Evolutionary conservation across 2,797 vertebrate genomes (phyloP), one percentile per base, ranked within the genome.

Genomic region (Phrynocephalus vlangalii): DNA sequence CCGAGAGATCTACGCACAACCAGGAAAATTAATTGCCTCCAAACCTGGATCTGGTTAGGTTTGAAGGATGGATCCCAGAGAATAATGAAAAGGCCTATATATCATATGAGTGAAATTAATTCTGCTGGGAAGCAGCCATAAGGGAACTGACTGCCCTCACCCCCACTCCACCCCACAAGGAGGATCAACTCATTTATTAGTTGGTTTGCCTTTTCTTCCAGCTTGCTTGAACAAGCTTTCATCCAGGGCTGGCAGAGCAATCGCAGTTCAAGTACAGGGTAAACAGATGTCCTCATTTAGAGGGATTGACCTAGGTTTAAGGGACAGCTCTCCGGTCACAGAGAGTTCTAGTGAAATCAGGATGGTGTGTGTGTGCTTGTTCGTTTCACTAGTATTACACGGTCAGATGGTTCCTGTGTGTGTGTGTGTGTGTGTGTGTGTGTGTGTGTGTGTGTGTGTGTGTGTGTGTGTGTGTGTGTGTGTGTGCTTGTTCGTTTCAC

Each of bases 101-200:
- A 33, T 33, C 67, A 73, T 82, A 89, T 81, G 75, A 79, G 50
- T 84, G 87, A 72, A 85, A 87, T 88, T 33, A 90, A 81, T 87
- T 86, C 81, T 6, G 8, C 0, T 50, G 56, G 13, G 66, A 70
- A 1, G 5, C 87, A 91, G 72, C n/a, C 66, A 26, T 28, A 60
- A 89, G 9, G 72, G 30, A 20, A 75, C 30, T 26, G 67, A 10
- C 88, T 72, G 82, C 76, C 26, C 52, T 3, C 38, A 3, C n/a
- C 38, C 38, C 38, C 33, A 33, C 33, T 2, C 38, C 38, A 44
- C 38, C 38, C 38, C 38, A 1, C 0, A 1, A 24, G 72, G 1
- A 24, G 68, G 68, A 84, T 77, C 73, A 28, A 85, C 22, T 66
- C 79, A 85, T 76, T 38, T 38, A 82, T 86, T 11, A 30, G 16